A percentile compares a stretch with the other conserved stretches of the same genome.
Evolutionary conservation across 1,140 invertebrate species (phyloP).

Genomic region (Pseudomyrmex concolor): DNA sequence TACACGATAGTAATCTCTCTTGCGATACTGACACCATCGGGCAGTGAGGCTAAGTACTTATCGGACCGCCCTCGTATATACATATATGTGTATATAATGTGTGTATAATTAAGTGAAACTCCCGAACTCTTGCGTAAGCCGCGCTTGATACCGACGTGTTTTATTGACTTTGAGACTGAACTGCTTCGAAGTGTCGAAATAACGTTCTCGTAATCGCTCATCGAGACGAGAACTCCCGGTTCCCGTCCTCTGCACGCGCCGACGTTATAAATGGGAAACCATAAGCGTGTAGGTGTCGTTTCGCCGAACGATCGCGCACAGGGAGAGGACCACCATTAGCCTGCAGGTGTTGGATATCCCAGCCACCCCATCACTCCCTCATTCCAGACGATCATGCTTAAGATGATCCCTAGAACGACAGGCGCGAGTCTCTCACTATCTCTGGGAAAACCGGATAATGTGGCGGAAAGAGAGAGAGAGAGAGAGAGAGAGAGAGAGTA

Average conservation of each 20-base stretch:
- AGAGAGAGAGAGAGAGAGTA: neutral
- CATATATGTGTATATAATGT: neutral
- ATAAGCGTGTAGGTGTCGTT: conserved; percentile 60
- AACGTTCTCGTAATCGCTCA: conserved; percentile 23
- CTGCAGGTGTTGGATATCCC: conserved; percentile 79
- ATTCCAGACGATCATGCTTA: conserved; percentile 71
- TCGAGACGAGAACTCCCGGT: neutral
- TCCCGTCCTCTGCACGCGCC: conserved; percentile 58
- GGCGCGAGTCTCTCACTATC: conserved; percentile 65
- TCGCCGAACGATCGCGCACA: conserved; percentile 30
- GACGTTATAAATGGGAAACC: conserved; percentile 69
- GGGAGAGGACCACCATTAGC: conserved; percentile 72
- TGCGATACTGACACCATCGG: too few species aligned
- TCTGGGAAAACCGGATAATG: conserved; percentile 7
- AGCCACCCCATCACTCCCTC: conserved; percentile 64
- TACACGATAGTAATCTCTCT: too few species aligned
- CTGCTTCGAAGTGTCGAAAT: neutral
- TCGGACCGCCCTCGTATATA: too few species aligned
- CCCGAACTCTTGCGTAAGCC: neutral
- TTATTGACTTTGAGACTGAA: conserved; percentile 41
- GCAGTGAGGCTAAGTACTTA: too few species aligned
- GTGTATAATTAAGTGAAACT: neutral
- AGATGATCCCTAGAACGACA: conserved; percentile 68
- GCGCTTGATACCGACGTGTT: neutral
- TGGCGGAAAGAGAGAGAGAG: neutral